Conservation (phyloP, 2,888 invertebrate species). For the Calliphora vomitoria region DNA sequence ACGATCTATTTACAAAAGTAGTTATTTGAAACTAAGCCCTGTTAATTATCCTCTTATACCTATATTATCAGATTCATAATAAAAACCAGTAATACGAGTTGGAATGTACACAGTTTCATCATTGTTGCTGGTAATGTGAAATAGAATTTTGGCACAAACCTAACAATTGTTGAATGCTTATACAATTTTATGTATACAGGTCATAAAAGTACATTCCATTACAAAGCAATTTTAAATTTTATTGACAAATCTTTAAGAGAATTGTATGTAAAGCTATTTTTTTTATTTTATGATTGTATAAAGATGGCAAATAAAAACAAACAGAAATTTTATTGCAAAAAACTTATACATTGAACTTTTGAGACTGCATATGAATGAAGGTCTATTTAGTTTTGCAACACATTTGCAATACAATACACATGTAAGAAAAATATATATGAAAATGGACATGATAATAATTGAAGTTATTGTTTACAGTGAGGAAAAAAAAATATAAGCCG, state of each 20-base stretch:
- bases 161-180: constrained; percentile 26
- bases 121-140: background rate
- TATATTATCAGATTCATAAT: no score
- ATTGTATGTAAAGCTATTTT: background rate
- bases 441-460: no score
- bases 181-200: background rate
- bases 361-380: background rate
- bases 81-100: background rate
- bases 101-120: background rate
- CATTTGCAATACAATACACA: background rate
- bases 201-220: constrained; percentile 32
- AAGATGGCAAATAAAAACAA: constrained; percentile 11
- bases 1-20: no score
- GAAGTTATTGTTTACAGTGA: no score
- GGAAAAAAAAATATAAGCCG: no score
- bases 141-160: background rate
- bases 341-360: background rate
- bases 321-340: constrained; percentile 5
- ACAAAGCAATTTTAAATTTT: constrained; percentile 27
- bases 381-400: background rate
- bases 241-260: constrained; percentile 3
- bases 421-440: no score
- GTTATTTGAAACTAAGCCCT: no score
- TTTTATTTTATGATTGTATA: background rate
- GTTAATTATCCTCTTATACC: background rate